Base-by-base conservation (phyloP, 2,113 vertebrate genomes). In the Tenrec ecaudatus region DNA sequence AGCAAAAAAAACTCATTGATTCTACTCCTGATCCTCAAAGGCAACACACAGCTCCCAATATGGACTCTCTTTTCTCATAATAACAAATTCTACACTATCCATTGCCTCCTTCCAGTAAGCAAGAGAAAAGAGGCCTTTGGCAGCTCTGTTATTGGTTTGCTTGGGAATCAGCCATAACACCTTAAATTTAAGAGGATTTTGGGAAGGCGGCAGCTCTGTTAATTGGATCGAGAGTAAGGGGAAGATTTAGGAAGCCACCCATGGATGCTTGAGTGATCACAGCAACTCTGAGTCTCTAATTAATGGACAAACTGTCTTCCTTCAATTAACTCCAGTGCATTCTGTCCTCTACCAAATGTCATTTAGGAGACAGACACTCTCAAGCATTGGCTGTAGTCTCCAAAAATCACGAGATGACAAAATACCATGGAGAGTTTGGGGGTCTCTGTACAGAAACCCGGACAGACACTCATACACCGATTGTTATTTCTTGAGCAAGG, bases 1-100 rank as follows among this genome's bases (percentile, higher is more conserved):
- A 36, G 83, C 76, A 90, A 95, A 53, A 86, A 10, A 86, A 10
- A 22, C 6, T n/a, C 57, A 38, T 69, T 88, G 23, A 90, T 73
- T 77, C 77, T 94, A 66, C 40, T 93, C 66, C 84, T 73, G 31
- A 43, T 73, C 60, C 36, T 93, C 17, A 31, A 88, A 94, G 47
- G 33, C 76, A 92, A 92, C 77, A 93, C 40, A 76, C 64, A 94
- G 4, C 22, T 82, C 76, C 91, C 89, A 73, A 90, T 73, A 64
- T 78, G 80, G 60, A 76, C 60, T 88, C 36, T 62, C 7, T 92
- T 93, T 15, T 80, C 75, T 60, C 60, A 68, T 84, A 86, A 68
- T 66, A 91, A 75, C 80, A 82, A 93, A 76, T 82, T 62, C 86
- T 29, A 90, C 6, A 77, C 69, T 29, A 76, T 6, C 36, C n/a